Conservation (phyloP, 2,888 invertebrate species). For the Tillus elongatus region DNA sequence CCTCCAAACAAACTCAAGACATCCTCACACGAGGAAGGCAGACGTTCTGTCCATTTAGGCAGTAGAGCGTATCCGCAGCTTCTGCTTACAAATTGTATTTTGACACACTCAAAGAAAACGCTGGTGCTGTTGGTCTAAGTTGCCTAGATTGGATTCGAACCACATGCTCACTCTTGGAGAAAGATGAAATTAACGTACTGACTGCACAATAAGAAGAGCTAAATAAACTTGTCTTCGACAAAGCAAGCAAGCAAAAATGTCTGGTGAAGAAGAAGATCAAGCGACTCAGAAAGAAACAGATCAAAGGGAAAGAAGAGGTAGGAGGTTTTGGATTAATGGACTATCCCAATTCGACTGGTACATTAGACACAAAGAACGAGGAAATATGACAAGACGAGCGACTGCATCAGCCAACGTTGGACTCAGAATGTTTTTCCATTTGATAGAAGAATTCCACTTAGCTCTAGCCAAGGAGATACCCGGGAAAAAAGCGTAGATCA, state of each 20-base stretch:
- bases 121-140: constrained; percentile 4
- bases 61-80: constrained; percentile 18
- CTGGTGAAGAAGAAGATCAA: too few relatives aligned
- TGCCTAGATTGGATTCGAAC: constrained; percentile 13
- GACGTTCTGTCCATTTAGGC: constrained; percentile 18
- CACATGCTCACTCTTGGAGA: too few relatives aligned
- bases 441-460: constrained; percentile 23
- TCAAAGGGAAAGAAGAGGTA: too few relatives aligned
- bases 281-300: too few relatives aligned
- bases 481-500: constrained; percentile 26
- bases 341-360: too few relatives aligned
- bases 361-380: constrained; percentile 24
- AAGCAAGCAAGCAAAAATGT: too few relatives aligned
- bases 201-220: too few relatives aligned
- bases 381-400: constrained; percentile 21
- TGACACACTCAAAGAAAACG: constrained; percentile 16
- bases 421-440: constrained; percentile 21
- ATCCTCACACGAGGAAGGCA: constrained; percentile 23
- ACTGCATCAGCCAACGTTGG: constrained; percentile 21
- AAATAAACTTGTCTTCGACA: too few relatives aligned
- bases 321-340: too few relatives aligned
- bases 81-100: constrained; percentile 22
- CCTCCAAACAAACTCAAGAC: constrained; percentile 17
- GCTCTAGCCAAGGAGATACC: constrained; percentile 16
- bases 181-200: too few relatives aligned